Evolutionary conservation across 1,140 invertebrate species (phyloP).

Genomic region (Anoplolepis gracilipes): DNA sequence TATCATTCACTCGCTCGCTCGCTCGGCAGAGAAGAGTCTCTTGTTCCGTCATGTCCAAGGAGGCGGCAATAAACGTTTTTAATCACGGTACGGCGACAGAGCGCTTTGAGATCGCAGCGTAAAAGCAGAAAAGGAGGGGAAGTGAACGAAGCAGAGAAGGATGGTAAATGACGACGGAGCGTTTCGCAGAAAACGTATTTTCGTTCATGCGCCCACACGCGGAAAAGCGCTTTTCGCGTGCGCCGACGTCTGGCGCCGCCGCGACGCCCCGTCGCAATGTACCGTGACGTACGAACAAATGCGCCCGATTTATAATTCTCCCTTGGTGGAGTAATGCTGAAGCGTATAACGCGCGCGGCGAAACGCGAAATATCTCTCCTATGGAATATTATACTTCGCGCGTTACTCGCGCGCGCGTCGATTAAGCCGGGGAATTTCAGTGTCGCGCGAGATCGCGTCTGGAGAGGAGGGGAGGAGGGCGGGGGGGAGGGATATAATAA

Average conservation of each 20-base stretch:
- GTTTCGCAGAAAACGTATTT: constrained; percentile 51
- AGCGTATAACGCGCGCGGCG: not conserved
- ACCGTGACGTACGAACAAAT: constrained; percentile 67
- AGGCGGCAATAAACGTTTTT: constrained; percentile 43
- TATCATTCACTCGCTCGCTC: constrained; percentile 10
- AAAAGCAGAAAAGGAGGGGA: not conserved
- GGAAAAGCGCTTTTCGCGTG: constrained; percentile 24
- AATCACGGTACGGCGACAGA: constrained; percentile 28
- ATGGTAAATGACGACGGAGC: not conserved
- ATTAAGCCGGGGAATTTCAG: constrained; percentile 22
- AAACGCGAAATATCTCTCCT: constrained; percentile 31
- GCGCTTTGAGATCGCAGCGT: constrained; percentile 2
- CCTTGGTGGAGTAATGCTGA: constrained; percentile 45
- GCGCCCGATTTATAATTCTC: constrained; percentile 70
- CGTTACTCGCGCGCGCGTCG: not conserved
- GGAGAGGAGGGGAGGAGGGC: no score
- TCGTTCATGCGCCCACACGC: constrained; percentile 8
- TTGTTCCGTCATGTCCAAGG: not conserved
- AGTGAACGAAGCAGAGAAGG: no score
- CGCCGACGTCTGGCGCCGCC: constrained; percentile 70
- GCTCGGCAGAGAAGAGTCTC: not conserved
- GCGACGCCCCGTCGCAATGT: constrained; percentile 68
- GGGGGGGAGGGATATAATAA: not conserved
- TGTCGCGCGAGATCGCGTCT: not conserved
- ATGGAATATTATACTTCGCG: constrained; percentile 13